Conservation (phyloP, 2,797 vertebrate species). For the Eleutherodactylus coqui region DNA sequence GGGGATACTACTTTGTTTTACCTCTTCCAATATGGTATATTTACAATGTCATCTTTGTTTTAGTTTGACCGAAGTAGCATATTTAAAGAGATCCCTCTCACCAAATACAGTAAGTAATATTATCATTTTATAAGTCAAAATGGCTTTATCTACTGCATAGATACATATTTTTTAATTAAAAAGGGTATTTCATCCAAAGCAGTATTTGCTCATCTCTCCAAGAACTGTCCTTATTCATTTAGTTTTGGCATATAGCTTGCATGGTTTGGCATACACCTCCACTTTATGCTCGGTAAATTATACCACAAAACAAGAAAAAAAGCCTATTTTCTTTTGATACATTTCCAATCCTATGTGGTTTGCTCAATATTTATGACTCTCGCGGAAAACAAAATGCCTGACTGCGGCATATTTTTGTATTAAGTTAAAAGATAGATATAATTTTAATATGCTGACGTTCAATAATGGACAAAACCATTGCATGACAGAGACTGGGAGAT, state of each 20-base stretch:
- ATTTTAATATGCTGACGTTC: neutral
- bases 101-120: slow-evolving; percentile 88
- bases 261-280: neutral
- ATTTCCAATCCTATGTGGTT: slow-evolving; percentile 15
- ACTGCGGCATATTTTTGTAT: neutral
- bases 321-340: slow-evolving; percentile 2
- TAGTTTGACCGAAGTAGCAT: slow-evolving; percentile 88
- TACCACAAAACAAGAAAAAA: slow-evolving; percentile 15
- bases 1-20: neutral
- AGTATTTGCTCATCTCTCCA: neutral
- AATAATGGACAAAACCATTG: neutral
- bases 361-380: slow-evolving; percentile 1
- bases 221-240: neutral
- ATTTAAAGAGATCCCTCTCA: slow-evolving; percentile 92
- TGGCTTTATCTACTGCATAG: neutral
- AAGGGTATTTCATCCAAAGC: neutral
- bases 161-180: neutral
- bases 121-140: slow-evolving; percentile 21
- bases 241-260: neutral
- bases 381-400: neutral
- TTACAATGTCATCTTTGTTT: slow-evolving; percentile 54
- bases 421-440: neutral
- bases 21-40: neutral
- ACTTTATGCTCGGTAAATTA: slow-evolving; percentile 18
- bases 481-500: neutral